Evolutionary conservation across 2,113 vertebrate genomes (phyloP), one percentile per base, ranked within the genome.

Genomic region (Galemys pyrenaicus): DNA sequence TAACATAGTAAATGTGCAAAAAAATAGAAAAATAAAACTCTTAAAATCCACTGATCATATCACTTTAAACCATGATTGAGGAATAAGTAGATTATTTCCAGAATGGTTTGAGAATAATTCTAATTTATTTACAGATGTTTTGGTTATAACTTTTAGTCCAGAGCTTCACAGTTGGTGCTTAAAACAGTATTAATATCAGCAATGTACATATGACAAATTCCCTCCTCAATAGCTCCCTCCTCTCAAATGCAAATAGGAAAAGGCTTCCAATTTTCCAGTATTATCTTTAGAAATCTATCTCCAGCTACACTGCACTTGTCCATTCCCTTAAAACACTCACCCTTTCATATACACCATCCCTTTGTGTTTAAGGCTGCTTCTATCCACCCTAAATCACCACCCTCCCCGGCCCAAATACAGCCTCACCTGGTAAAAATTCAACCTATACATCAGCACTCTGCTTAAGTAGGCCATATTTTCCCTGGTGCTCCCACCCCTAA

Each of bases 21-120:
- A 24, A 10, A 65, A 68, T 64, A 92, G 7, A 11, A 39, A 74
- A 80, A 74, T 26, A 87, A 88, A 96, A 85, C 39, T 68, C 78
- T 70, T 82, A 46, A 80, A 77, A 80, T 20, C 30, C 30, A 80
- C 10, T 11, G 30, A 41, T 22, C 44, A 15, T 1, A 5, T 82
- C 41, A 56, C 85, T 86, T 79, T 58, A 84, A 51, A 82, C 70
- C 39, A 58, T 65, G 49, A 80, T 49, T 10, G 35, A 89, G 74
- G 15, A 89, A 15, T n/a, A 71, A 56, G 20, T 11, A 19, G 35
- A 1, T 67, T 3, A 32, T 71, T 79, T 70, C 70, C 56, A 77
- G 17, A 28, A 7, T 64, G 58, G 58, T 82, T 51, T 22, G 17
- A 73, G 32, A 49, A 44, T 30, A 86, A 87, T 60, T 74, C 37